Conservation (phyloP, 2,113 vertebrate genomes). For the Cricetomys ansorgei region DNA sequence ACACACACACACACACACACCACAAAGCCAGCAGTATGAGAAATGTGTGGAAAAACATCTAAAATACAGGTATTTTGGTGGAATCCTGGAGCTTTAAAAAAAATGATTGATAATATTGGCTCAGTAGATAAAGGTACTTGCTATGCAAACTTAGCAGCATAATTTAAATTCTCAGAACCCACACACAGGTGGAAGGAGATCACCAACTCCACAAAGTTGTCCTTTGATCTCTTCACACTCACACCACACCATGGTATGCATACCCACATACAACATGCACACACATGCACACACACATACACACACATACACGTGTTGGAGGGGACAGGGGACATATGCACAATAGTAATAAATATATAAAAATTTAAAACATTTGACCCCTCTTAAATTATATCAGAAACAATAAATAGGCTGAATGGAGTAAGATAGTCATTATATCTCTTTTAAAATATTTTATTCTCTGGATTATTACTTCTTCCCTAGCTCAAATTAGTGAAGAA, state of each 20-base stretch:
- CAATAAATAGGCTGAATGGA: neutral
- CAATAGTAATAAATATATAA: neutral
- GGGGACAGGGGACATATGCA: neutral
- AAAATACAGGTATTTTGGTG: too few species aligned
- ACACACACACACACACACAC: neutral
- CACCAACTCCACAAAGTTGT: too few species aligned
- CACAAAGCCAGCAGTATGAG: too few species aligned
- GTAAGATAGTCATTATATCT: neutral
- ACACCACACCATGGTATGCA: too few species aligned
- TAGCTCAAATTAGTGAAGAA: neutral
- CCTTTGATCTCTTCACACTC: too few species aligned
- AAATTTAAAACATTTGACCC: neutral
- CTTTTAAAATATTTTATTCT: neutral
- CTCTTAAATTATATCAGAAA: neutral
- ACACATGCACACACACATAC: neutral
- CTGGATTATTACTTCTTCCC: neutral
- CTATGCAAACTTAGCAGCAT: too few species aligned
- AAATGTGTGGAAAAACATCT: too few species aligned
- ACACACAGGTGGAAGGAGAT: too few species aligned
- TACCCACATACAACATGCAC: neutral
- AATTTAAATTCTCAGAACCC: too few species aligned
- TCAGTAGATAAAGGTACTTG: too few species aligned
- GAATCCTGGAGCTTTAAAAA: too few species aligned
- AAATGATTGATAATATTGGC: too few species aligned
- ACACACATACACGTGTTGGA: neutral